phyloP scores from a whole-genome alignment of 2,797 vertebrate species.

The Trachops cirrhosus region DNA sequence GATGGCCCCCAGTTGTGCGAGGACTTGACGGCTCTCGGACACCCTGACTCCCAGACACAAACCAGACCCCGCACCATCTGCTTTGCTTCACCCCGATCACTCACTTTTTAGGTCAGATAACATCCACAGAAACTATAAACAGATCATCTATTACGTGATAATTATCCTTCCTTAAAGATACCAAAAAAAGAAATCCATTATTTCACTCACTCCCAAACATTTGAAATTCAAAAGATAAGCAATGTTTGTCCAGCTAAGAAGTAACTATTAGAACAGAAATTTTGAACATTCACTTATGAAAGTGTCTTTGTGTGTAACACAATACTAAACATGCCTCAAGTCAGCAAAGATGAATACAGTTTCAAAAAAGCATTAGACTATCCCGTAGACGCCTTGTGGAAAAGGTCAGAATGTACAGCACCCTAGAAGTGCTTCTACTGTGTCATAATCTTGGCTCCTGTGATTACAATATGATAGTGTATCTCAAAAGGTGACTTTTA shows the following conservation, averaged over 20 bases:
- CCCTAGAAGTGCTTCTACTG: background rate
- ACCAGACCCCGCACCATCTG: slow-evolving; percentile 19
- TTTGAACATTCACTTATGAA: slow-evolving; percentile 9
- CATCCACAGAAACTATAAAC: slow-evolving; percentile 45
- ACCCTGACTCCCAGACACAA: slow-evolving; percentile 23
- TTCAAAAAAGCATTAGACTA: background rate
- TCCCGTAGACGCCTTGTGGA: background rate
- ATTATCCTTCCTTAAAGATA: slow-evolving; percentile 54
- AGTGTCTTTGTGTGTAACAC: background rate
- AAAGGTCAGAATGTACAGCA: background rate
- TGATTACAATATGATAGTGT: background rate
- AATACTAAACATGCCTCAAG: background rate
- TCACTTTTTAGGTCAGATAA: slow-evolving; percentile 15
- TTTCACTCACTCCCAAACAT: background rate
- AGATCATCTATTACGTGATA: slow-evolving; percentile 54
- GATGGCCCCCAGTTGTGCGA: background rate
- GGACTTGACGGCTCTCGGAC: background rate
- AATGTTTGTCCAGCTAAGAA: slow-evolving; percentile 11
- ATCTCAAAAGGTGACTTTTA: slow-evolving; percentile 22
- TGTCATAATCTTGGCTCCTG: background rate
- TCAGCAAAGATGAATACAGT: background rate
- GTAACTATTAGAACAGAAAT: slow-evolving; percentile 9
- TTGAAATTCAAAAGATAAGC: slow-evolving; percentile 37
- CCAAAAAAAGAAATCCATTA: slow-evolving; percentile 17
- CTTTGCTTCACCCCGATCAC: background rate